A percentile compares a stretch with the other conserved stretches of the same genome.
Conservation (phyloP, 2,888 invertebrate genomes). For the Branchipolynoe longqiensis region DNA sequence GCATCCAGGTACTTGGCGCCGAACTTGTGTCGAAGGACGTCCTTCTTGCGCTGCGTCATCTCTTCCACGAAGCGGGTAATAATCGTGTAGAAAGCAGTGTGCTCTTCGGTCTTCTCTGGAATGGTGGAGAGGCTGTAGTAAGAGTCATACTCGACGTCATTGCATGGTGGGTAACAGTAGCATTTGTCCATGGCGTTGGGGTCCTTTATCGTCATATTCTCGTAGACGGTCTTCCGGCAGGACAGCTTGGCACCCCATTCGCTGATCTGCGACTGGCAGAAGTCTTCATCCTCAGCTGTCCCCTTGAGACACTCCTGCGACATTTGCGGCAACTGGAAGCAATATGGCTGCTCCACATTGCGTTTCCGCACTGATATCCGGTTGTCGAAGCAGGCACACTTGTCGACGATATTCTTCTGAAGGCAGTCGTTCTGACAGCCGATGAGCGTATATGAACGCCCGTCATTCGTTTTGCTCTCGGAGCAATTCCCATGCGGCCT, state of each 20-base stretch:
- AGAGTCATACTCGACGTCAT: constrained; percentile 68
- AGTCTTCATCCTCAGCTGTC: not conserved
- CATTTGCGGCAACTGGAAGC: constrained; percentile 64
- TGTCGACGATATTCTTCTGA: constrained; percentile 67
- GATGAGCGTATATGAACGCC: constrained; percentile 67
- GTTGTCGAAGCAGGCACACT: constrained; percentile 68
- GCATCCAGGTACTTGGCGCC: constrained; percentile 41
- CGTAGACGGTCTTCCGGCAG: constrained; percentile 68
- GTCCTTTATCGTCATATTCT: constrained; percentile 68
- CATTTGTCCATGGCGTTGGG: constrained; percentile 68
- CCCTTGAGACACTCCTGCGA: constrained; percentile 52
- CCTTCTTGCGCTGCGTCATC: constrained; percentile 58
- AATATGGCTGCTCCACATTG: constrained; percentile 62
- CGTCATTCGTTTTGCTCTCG: not conserved
- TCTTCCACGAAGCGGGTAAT: constrained; percentile 64
- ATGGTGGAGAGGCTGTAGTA: constrained; percentile 68
- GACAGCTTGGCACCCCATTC: constrained; percentile 57
- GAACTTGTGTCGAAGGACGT: constrained; percentile 40
- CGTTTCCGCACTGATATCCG: constrained; percentile 59
- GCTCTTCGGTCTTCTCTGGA: constrained; percentile 66
- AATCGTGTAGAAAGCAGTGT: constrained; percentile 66
- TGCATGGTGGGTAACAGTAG: constrained; percentile 69
- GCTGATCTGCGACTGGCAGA: constrained; percentile 4
- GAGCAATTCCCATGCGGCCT: constrained; percentile 70
- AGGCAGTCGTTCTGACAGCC: constrained; percentile 70